Conservation (phyloP, 1,140 invertebrate genomes). For the Drosophila pseudoobscura region DNA sequence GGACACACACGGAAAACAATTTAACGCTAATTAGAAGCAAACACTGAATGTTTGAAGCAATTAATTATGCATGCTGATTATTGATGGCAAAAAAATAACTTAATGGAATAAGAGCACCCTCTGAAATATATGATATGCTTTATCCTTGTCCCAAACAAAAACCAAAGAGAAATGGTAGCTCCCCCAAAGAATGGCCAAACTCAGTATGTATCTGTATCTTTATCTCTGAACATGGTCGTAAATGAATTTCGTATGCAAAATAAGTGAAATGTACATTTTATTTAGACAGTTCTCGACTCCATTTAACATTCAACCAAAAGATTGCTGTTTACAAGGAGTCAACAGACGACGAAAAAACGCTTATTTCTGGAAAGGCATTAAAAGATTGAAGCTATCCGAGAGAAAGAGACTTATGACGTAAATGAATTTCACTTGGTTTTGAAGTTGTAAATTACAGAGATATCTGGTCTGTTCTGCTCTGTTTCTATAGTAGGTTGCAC, state of each 20-base stretch:
- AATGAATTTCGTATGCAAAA: constrained; percentile 50
- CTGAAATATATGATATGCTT: constrained; percentile 26
- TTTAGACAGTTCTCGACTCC: constrained; percentile 22
- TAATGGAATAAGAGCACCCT: constrained; percentile 3
- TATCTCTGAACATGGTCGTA: constrained; percentile 45
- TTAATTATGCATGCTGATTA: constrained; percentile 43
- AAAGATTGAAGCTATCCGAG: constrained; percentile 43
- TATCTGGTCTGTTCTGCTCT: constrained; percentile 7
- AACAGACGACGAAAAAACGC: constrained; percentile 38
- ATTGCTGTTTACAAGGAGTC: constrained; percentile 51
- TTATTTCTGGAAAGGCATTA: constrained; percentile 35
- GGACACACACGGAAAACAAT: constrained; percentile 35
- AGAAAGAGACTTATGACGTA: constrained; percentile 31
- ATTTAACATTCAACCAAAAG: constrained; percentile 31
- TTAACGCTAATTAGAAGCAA: constrained; percentile 43
- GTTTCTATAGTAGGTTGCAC: constrained; percentile 19
- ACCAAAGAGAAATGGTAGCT: constrained; percentile 7
- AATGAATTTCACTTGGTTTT: constrained; percentile 34
- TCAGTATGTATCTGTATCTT: constrained; percentile 12
- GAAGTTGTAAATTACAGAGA: constrained; percentile 30
- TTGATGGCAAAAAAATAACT: constrained; percentile 9
- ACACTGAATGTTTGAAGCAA: constrained; percentile 29
- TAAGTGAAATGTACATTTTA: constrained; percentile 49
- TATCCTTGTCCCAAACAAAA: constrained; percentile 10
- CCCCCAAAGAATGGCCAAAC: background rate